Percentiles rank a stretch among this genome's conserved stretches.
Conservation (phyloP, 2,888 invertebrate species). For the Oscheius sp. region DNA sequence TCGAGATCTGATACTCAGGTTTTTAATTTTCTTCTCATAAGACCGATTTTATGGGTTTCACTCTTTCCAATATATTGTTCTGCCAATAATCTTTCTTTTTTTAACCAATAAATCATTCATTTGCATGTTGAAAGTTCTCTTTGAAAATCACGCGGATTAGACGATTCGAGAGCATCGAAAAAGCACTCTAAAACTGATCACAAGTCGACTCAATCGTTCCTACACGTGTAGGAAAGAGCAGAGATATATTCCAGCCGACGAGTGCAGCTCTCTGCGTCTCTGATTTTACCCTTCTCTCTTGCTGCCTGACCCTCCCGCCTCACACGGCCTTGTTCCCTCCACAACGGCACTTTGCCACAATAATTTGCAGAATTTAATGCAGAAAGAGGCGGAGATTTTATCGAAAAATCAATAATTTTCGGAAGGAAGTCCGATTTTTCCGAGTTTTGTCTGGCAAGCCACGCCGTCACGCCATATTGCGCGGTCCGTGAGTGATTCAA, state of each 20-base stretch:
- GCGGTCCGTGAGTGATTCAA: too few relatives aligned
- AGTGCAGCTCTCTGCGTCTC: slow-evolving; percentile 6
- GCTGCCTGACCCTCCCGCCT: slow-evolving; percentile 5
- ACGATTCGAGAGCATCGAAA: too few relatives aligned
- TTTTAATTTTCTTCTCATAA: background rate
- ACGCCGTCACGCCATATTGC: too few relatives aligned
- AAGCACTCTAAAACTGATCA: too few relatives aligned
- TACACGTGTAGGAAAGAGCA: too few relatives aligned
- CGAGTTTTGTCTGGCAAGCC: too few relatives aligned
- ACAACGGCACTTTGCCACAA: slow-evolving; percentile 1
- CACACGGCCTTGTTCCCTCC: slow-evolving; percentile 15
- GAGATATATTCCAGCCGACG: too few relatives aligned
- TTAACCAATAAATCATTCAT: too few relatives aligned
- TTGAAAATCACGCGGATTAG: background rate
- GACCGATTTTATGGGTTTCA: background rate
- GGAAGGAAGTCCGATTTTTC: too few relatives aligned
- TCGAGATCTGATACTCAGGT: background rate
- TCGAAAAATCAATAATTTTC: too few relatives aligned
- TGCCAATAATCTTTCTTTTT: background rate
- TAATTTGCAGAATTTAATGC: background rate
- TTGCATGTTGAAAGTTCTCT: too few relatives aligned
- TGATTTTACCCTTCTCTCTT: background rate
- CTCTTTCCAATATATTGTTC: background rate
- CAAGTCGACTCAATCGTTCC: too few relatives aligned
- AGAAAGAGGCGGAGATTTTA: background rate